Conservation (phyloP, 2,113 vertebrate species). For the Diglossa brunneiventris region DNA sequence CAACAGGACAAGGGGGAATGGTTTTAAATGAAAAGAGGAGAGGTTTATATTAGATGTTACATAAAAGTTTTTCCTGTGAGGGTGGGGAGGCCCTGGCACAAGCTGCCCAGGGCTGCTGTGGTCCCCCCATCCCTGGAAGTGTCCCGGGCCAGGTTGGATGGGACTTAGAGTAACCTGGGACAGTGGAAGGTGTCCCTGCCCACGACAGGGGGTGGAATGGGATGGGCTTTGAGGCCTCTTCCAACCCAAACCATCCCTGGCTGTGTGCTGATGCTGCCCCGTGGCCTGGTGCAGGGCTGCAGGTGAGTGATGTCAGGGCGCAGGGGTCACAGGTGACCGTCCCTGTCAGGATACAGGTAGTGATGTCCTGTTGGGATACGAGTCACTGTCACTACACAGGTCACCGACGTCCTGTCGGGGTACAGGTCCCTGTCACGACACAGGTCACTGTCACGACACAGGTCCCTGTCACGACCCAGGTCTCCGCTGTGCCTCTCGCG, state of each 20-base stretch:
- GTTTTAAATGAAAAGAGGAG: background rate
- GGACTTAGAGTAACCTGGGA: background rate
- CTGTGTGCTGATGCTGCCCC: accelerated
- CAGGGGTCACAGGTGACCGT: background rate
- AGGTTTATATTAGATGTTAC: background rate
- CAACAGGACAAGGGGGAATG: accelerated
- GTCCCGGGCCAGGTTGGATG: accelerated
- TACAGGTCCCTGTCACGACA: background rate
- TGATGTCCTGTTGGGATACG: accelerated
- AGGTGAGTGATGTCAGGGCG: background rate
- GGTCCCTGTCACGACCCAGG: no score
- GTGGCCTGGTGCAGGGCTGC: accelerated
- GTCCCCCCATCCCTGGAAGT: background rate
- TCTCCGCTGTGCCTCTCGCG: accelerated
- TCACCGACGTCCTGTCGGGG: background rate
- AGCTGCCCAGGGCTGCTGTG: background rate
- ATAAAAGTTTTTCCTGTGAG: background rate
- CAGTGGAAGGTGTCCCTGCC: accelerated
- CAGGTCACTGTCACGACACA: background rate
- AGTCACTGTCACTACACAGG: accelerated
- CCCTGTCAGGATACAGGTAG: accelerated
- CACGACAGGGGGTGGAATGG: accelerated
- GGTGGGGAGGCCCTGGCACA: background rate
- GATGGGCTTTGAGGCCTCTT: background rate
- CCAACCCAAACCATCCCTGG: background rate